These are phyloP conservation scores for Allacma fusca DNA, from an alignment of 2,888 invertebrate genomes.

Conservation along the genomic window DNA sequence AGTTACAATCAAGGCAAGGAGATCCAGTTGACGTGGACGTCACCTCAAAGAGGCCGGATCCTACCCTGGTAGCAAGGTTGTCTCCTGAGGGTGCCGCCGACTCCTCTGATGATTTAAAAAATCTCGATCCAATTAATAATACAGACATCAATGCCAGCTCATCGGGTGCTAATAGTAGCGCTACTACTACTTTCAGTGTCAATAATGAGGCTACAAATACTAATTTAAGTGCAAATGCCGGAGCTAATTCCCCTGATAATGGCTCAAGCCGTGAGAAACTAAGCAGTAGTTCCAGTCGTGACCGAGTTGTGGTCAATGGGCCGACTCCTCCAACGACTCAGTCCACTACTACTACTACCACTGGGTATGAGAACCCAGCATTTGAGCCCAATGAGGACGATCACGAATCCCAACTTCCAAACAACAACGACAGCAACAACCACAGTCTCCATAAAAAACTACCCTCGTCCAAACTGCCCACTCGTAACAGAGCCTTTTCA, in stretches of 20 bases:
- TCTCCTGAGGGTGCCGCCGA: slow-evolving; percentile 57
- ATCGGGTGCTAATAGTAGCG: not conserved
- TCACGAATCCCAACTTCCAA: slow-evolving; percentile 9
- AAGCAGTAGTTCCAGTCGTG: slow-evolving; percentile 6
- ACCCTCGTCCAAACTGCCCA: slow-evolving; percentile 28
- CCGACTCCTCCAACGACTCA: not conserved
- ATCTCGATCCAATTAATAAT: slow-evolving; percentile 3
- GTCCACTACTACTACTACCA: no score
- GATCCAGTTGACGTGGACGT: not conserved
- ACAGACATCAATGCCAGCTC: not conserved
- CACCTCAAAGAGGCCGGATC: not conserved
- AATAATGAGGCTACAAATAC: slow-evolving; percentile 5
- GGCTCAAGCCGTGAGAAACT: not conserved
- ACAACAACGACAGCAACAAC: not conserved
- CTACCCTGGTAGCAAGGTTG: slow-evolving; percentile 22
- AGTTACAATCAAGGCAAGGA: slow-evolving; percentile 14
- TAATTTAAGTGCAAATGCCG: slow-evolving; percentile 2
- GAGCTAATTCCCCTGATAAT: not conserved
- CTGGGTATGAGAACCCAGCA: slow-evolving; percentile 49
- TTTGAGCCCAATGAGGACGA: slow-evolving; percentile 50
- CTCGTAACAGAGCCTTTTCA: slow-evolving; percentile 37
- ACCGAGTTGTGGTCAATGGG: not conserved
- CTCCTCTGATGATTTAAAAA: slow-evolving; percentile 35
- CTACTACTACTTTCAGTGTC: not conserved
- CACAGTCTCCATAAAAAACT: slow-evolving; percentile 19